Conservation (phyloP, 2,113 vertebrate species). For the Anseranas semipalmata region DNA sequence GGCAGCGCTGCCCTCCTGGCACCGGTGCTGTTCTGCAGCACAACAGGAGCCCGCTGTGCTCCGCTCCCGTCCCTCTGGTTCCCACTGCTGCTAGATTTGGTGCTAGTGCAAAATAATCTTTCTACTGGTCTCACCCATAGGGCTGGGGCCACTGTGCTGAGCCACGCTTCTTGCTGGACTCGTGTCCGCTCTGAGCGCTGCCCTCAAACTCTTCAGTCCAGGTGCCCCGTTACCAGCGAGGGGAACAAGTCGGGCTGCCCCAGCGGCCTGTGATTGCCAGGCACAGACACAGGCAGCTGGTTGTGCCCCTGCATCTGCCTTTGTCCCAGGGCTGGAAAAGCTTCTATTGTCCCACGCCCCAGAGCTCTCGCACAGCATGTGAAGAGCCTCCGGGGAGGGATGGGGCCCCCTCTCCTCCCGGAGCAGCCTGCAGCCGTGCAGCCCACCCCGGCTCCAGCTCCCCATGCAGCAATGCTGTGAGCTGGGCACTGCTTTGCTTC, state of each 20-base stretch:
- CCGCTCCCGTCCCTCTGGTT: rapidly evolving
- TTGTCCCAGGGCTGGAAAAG: background rate
- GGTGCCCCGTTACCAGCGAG: rapidly evolving
- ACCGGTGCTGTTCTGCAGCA: rapidly evolving
- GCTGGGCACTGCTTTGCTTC: background rate
- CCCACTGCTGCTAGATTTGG: rapidly evolving
- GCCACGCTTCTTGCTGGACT: rapidly evolving
- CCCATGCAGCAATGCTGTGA: too few relatives aligned
- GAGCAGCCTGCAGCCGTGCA: background rate
- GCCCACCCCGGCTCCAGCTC: background rate
- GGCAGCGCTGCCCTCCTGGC: background rate
- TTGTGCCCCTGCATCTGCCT: background rate
- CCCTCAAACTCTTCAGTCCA: rapidly evolving
- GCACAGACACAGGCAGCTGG: background rate
- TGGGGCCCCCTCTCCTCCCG: background rate
- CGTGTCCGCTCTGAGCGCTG: rapidly evolving
- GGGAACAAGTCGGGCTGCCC: rapidly evolving
- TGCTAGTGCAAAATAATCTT: background rate
- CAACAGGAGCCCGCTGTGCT: background rate
- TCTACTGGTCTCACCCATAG: rapidly evolving
- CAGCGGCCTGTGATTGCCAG: too few relatives aligned
- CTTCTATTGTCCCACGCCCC: background rate
- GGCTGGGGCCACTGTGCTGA: rapidly evolving
- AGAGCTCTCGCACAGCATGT: background rate
- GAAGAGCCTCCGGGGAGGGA: background rate